Base-by-base conservation (phyloP, 2,888 invertebrate genomes). In the Cerastis rubricosa region DNA sequence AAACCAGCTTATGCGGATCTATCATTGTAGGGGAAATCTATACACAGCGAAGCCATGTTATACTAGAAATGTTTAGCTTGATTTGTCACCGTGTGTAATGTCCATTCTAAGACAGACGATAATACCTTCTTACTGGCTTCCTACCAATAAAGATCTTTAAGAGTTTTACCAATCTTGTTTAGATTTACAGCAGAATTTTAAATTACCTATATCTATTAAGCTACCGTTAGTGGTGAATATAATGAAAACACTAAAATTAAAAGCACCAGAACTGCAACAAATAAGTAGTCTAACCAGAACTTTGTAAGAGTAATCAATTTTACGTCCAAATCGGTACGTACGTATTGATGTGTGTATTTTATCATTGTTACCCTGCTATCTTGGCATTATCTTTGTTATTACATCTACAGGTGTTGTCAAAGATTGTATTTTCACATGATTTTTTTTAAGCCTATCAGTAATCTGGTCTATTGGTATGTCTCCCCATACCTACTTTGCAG, bases 341-440 rank as follows among this genome's bases (percentile, higher is more conserved):
- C n/a, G 8, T 47, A 25, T 25, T 29, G 54, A 6, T 12, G 47
- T 22, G 14, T 59, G n/a, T 17, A 4, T 72, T 45, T 72, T 35
- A 57, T 81, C 54, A 29, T 64, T 35, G 29, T 43, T 7, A 61
- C 40, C 12, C 7, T 65, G 22, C 7, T 57, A 65, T 74, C 74
- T 54, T 35, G 6, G 22, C 43, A 19, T 57, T 78, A 78, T 78
- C 54, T 57, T 57, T 81, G 61, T 81, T 78, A n/a, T 74, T 25
- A 25, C 17, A 74, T 81, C n/a, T 47, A n/a, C 54, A 49, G 43
- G 74, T 64, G 40, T 43, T 65, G 25, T 75, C 75, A 43, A 65
- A 74, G 22, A 80, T 77, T 71, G n/a, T 51, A 69, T 22, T 9
- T 11, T 29, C 29, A 57, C 29, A 74, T 64, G n/a, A 35, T 63